Base-by-base conservation (phyloP, 2,888 invertebrate species). In the Gymnoscelis rufifasciata region DNA sequence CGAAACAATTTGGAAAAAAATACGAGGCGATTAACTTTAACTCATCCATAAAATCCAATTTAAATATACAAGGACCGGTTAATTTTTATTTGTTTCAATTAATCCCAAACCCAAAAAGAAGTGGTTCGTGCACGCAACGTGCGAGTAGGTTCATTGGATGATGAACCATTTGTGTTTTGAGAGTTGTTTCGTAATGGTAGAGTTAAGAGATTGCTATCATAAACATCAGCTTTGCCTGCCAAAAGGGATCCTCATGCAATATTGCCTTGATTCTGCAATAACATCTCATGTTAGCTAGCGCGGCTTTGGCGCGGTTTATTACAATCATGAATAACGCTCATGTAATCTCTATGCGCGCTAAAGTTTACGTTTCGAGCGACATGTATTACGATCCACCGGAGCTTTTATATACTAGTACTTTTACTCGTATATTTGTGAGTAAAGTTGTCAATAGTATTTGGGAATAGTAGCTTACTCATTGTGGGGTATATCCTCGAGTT, bases 401-500 rank as follows among this genome's bases (percentile, higher is more conserved):
- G n/a, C n/a, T n/a, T n/a, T n/a, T n/a, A n/a, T n/a, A n/a, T n/a
- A n/a, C n/a, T n/a, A n/a, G n/a, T n/a, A 15, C 2, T 15, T 11
- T n/a, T 7, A 15, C n/a, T n/a, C 7, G 11, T 10, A 31, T n/a
- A 38, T 13, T 2, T 11, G 13, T 24, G 30, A 13, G 7, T 13
- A 10, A 7, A 28, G n/a, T 1, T 38, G 28, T 38, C 28, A 3
- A 28, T 14, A 27, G 13, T 36, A 39, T 24, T 0, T 11, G 33
- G 10, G 15, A 37, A 38, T 23, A 14, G 46, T 90, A n/a, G n/a
- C 95, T 94, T 90, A 95, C 95, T 95, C 95, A 87, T 94, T 94
- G 82, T 95, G 95, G 51, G 95, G 95, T 74, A 95, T 95, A 79
- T 95, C 95, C 90, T 95, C 95, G 71, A 95, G 94, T 83, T 95